These are phyloP conservation scores for Rhegmatorhina hoffmannsi DNA, from an alignment of 2,113 vertebrate genomes.

Conservation along the genomic window DNA sequence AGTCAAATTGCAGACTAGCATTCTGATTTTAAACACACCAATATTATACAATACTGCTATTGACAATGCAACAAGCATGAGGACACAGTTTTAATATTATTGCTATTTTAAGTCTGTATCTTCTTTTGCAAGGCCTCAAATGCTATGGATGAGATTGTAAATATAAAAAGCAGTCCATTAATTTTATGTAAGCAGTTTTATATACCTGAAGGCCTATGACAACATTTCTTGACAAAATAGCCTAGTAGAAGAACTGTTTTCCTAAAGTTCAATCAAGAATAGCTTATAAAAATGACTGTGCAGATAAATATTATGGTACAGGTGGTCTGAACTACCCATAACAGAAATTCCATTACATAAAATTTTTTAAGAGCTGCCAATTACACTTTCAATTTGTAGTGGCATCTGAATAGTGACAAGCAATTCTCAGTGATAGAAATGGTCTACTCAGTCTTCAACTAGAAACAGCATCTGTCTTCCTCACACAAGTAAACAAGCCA, in stretches of 20 bases:
- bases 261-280: constrained; percentile 48
- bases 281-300: constrained; percentile 8
- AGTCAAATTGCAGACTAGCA: constrained; percentile 9
- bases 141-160: constrained; percentile 31
- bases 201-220: constrained; percentile 55
- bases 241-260: constrained; percentile 37
- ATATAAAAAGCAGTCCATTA: constrained; percentile 74
- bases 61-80: constrained; percentile 39
- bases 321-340: not conserved
- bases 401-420: not conserved
- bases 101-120: constrained; percentile 41
- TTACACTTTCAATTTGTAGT: not conserved
- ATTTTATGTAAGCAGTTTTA: constrained; percentile 72
- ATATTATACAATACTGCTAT: constrained; percentile 40
- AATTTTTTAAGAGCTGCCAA: not conserved
- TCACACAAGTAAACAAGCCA: not conserved
- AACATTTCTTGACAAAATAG: constrained; percentile 65
- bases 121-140: constrained; percentile 56
- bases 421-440: not conserved
- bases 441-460: not conserved
- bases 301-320: not conserved
- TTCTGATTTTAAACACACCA: constrained; percentile 37
- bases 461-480: not conserved
- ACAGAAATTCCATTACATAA: not conserved
- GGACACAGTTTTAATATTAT: constrained; percentile 25